Conservation (phyloP, 2,888 invertebrate genomes). For the Tuberolachnus salignus region DNA sequence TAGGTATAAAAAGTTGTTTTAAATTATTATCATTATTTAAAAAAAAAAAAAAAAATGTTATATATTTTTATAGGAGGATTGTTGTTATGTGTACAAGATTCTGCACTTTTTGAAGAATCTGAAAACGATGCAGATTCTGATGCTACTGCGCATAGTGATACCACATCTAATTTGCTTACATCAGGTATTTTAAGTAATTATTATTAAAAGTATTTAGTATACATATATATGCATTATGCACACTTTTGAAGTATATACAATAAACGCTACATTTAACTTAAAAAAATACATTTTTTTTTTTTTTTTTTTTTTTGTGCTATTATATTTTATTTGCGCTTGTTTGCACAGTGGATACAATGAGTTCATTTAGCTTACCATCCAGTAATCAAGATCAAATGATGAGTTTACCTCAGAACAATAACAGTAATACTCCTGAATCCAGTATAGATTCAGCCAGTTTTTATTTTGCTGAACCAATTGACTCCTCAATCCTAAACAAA, state of each 20-base stretch:
- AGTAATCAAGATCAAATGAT: constrained; percentile 53
- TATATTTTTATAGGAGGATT: constrained; percentile 68
- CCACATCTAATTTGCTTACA: constrained; percentile 70
- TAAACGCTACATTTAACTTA: constrained; percentile 57
- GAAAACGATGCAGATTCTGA: constrained; percentile 62
- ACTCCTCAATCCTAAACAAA: constrained; percentile 57
- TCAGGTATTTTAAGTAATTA: constrained; percentile 67
- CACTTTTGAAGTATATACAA: constrained; percentile 60
- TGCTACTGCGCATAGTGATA: constrained; percentile 64
- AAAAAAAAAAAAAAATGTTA: neutral
- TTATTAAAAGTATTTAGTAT: constrained; percentile 21
- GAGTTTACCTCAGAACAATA: constrained; percentile 40
- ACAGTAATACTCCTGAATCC: constrained; percentile 53
- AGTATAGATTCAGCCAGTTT: constrained; percentile 56
- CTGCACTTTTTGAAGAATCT: constrained; percentile 76
- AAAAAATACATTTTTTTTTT: neutral
- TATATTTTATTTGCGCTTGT: constrained; percentile 53
- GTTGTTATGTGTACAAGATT: constrained; percentile 78
- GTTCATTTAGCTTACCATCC: constrained; percentile 57
- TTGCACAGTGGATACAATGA: constrained; percentile 58
- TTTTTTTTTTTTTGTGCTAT: constrained; percentile 9
- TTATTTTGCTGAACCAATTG: constrained; percentile 56
- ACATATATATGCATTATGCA: constrained; percentile 53
- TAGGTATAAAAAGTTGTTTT: constrained; percentile 64
- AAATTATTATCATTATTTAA: too few relatives aligned